These are phyloP conservation scores for Lacerta bilineata DNA, from an alignment of 2,797 vertebrate genomes.

Conservation along the genomic window DNA sequence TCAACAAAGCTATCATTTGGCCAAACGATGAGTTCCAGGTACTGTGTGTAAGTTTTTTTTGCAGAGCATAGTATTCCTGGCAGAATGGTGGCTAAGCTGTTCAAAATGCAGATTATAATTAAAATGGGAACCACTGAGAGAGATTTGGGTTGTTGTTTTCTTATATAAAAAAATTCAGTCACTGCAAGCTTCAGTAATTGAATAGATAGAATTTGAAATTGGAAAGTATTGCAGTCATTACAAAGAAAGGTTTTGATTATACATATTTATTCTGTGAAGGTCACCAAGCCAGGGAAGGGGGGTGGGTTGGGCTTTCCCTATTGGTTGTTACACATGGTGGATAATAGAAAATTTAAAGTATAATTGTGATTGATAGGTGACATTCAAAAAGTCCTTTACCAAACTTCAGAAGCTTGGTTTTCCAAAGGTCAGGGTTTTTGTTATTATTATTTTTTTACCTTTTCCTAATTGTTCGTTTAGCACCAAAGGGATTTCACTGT, in stretches of 20 bases:
- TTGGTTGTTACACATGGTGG: background rate
- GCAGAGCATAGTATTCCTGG: conserved; percentile 38
- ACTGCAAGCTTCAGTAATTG: conserved; percentile 46
- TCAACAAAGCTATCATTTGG: conserved; percentile 48
- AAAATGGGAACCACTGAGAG: conserved; percentile 44
- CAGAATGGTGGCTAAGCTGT: conserved; percentile 1
- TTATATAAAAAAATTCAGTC: conserved; percentile 24
- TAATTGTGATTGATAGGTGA: conserved; percentile 21
- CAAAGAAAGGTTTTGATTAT: conserved; percentile 56
- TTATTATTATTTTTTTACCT: background rate
- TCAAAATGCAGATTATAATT: conserved; percentile 58
- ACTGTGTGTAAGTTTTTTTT: conserved; percentile 25
- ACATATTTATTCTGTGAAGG: conserved; percentile 26
- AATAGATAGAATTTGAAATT: conserved; percentile 60
- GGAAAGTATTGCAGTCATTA: conserved; percentile 50
- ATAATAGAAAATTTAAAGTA: conserved; percentile 9
- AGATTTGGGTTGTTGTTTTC: conserved; percentile 18
- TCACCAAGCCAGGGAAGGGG: background rate
- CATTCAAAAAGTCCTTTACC: conserved; percentile 29
- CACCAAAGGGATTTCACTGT: background rate
- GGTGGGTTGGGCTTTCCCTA: background rate
- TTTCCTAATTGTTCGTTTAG: background rate
- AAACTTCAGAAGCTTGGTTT: conserved; percentile 11
- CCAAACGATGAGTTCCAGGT: conserved; percentile 47
- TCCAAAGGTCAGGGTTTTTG: background rate